Evolutionary conservation across 2,888 invertebrate species (phyloP).

Genomic region (Scotopteryx bipunctaria): DNA sequence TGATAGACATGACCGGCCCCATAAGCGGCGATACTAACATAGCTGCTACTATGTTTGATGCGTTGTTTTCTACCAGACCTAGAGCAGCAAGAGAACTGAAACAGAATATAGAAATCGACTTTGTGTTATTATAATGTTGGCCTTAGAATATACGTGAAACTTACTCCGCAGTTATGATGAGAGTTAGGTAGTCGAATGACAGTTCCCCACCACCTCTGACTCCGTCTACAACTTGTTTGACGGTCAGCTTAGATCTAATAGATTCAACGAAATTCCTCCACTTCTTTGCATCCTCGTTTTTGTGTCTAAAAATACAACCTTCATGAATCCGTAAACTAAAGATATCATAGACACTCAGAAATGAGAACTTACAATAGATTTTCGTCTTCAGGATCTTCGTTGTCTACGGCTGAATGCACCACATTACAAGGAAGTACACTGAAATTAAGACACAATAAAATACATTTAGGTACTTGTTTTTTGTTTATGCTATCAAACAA

Average conservation of each 20-base stretch:
- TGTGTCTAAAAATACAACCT: slow-evolving; percentile 47
- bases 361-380: slow-evolving; percentile 62
- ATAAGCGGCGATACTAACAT: slow-evolving; percentile 90
- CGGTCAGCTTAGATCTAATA: slow-evolving; percentile 90
- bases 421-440: slow-evolving; percentile 86
- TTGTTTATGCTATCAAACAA: too few species aligned
- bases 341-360: not conserved
- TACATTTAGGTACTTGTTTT: too few species aligned
- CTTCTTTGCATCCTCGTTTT: slow-evolving; percentile 83
- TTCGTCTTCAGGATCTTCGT: slow-evolving; percentile 59
- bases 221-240: slow-evolving; percentile 92
- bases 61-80: slow-evolving; percentile 92
- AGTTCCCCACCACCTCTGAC: slow-evolving; percentile 89
- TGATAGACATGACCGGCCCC: slow-evolving; percentile 94
- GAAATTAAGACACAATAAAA: slow-evolving; percentile 20
- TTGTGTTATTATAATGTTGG: not conserved
- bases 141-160: slow-evolving; percentile 44
- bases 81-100: slow-evolving; percentile 91
- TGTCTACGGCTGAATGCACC: slow-evolving; percentile 71
- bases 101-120: slow-evolving; percentile 19
- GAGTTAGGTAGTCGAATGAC: slow-evolving; percentile 91
- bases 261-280: slow-evolving; percentile 90
- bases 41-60: slow-evolving; percentile 90
- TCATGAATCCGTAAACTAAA: not conserved
- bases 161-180: slow-evolving; percentile 93